A percentile compares a stretch with the other conserved stretches of the same genome.
Conservation (phyloP, 2,797 vertebrate species). For the Carcharodon carcharias region DNA sequence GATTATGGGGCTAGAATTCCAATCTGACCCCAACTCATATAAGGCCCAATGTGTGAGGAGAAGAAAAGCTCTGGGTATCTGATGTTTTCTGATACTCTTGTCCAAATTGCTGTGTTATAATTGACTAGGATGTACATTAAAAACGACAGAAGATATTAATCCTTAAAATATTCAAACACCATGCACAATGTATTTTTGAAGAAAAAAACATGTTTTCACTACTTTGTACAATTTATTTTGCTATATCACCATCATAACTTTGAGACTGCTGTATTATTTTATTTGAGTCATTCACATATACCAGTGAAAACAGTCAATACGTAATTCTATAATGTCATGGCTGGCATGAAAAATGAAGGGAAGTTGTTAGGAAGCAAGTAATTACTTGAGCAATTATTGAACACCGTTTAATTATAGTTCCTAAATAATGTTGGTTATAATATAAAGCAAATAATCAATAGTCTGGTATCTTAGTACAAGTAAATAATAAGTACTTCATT, state of each 20-base stretch:
- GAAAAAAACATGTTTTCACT: too few species aligned
- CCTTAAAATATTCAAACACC: background rate
- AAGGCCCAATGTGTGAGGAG: background rate
- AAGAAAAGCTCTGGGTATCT: background rate
- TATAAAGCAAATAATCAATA: background rate
- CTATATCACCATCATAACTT: background rate
- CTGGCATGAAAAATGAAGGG: background rate
- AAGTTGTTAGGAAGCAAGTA: background rate
- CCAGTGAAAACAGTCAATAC: background rate
- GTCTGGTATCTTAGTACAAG: background rate
- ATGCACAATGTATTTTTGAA: background rate
- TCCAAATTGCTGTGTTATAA: background rate
- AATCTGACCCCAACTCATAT: background rate
- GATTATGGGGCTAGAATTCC: background rate
- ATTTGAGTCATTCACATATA: background rate
- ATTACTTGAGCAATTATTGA: slow-evolving; percentile 22
- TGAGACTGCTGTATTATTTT: background rate
- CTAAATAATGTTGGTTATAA: background rate
- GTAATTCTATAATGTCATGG: background rate
- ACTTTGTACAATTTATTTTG: background rate
- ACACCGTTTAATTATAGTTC: background rate
- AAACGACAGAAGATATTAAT: background rate
- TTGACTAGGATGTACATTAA: background rate
- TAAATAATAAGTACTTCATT: slow-evolving; percentile 3
- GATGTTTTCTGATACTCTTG: background rate